Base-by-base conservation (phyloP, 2,797 vertebrate genomes). In the Podargus strigoides region DNA sequence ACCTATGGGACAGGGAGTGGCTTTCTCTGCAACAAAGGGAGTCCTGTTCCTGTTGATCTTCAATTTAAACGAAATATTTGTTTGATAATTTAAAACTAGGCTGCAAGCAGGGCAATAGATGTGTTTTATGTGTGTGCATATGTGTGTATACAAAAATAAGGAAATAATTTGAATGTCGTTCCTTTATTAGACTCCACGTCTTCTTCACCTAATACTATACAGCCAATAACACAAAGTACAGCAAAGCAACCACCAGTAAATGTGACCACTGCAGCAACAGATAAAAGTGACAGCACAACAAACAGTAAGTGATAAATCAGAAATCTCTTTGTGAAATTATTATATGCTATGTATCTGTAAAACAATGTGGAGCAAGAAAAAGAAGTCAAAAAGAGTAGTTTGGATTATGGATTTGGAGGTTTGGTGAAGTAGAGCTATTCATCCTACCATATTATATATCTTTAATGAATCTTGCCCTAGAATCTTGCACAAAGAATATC, bases 221-320 rank as follows among this genome's bases (percentile, higher is more conserved):
- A 58, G 52, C 19, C 34, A 78, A 3, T 28, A 55, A 39, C n/a
- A 56, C 63, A 46, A 89, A 12, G 1, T 63, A 56, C 80, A 81
- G 28, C 85, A 52, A 1, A 26, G 30, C 47, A 41, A 27, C 12
- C 24, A 14, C 4, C 56, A 69, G 15, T 21, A 69, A 7, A 39
- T 12, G 34, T 1, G 27, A 49, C 58, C 19, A 36, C 74, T 67
- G 10, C 83, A 56, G 14, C 10, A 69, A 21, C 70, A 82, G 22
- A 3, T 42, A 37, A 42, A 64, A 89, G 6, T 46, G 53, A 13
- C 80, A 89, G 3, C 80, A 69, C 63, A 74, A 20, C 41, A 60
- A 76, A 47, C 5, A 19, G 96, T 96, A 89, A 95, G 96, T 90
- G 44, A 67, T n/a, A 4, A 49, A 66, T 93, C 82, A 86, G 32